phyloP scores from a whole-genome alignment of 1,140 invertebrate species.

The Papilio glaucus region DNA sequence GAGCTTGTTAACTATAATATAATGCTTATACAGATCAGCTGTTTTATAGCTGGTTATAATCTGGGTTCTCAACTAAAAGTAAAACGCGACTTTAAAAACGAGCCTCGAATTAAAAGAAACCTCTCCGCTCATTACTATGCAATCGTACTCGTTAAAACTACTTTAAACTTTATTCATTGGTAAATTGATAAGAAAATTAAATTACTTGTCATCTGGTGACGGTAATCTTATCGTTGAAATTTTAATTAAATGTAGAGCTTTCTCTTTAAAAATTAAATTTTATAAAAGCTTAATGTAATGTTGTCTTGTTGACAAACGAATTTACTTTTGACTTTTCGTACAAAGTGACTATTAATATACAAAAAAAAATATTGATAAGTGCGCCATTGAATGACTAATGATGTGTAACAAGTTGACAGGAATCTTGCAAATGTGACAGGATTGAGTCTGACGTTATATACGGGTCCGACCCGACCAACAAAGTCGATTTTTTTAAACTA shows the following conservation, averaged over 20 bases:
- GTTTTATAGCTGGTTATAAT: conserved; percentile 1
- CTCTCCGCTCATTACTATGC: conserved; percentile 11
- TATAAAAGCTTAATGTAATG: background rate
- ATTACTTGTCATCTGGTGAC: conserved; percentile 12
- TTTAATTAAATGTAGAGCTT: conserved; percentile 20
- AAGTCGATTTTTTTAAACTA: too few species aligned
- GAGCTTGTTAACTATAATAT: background rate
- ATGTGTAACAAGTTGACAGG: too few species aligned
- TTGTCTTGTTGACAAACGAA: background rate
- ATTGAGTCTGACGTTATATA: too few species aligned
- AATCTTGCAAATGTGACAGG: too few species aligned
- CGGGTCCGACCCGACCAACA: too few species aligned
- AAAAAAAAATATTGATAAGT: too few species aligned
- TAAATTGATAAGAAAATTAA: conserved; percentile 16
- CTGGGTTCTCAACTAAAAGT: background rate
- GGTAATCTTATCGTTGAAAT: conserved; percentile 19
- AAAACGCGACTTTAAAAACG: background rate
- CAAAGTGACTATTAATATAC: too few species aligned
- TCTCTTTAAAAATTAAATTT: conserved; percentile 1
- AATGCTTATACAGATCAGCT: background rate
- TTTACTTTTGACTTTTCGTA: background rate
- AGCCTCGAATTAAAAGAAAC: background rate
- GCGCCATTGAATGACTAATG: too few species aligned
- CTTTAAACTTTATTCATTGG: conserved; percentile 11
- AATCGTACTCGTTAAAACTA: conserved; percentile 19